phyloP scores from a whole-genome alignment of 2,113 vertebrate species.

The Anhinga rufa region DNA sequence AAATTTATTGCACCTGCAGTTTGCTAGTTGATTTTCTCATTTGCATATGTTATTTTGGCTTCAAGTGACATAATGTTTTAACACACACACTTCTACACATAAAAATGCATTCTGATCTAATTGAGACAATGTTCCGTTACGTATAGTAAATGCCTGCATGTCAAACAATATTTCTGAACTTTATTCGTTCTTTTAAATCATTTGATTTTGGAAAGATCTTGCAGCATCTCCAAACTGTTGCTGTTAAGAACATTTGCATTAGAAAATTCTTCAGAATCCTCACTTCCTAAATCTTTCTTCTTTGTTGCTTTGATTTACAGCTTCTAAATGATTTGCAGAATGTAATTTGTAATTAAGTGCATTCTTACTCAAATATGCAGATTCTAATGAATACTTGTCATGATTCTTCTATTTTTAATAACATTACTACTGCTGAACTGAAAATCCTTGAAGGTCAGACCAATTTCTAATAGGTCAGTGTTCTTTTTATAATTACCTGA shows the following conservation, averaged over 20 bases:
- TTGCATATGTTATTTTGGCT: neutral
- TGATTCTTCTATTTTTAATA: conserved; percentile 70
- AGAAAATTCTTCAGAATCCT: conserved; percentile 12
- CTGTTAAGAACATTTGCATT: neutral
- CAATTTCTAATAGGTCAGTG: conserved; percentile 66
- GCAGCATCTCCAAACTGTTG: neutral
- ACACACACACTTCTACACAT: neutral
- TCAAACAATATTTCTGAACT: neutral
- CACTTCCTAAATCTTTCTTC: conserved; percentile 24
- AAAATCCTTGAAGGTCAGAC: conserved; percentile 67
- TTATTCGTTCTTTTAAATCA: neutral
- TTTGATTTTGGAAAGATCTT: neutral
- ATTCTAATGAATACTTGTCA: conserved; percentile 69
- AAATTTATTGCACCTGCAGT: conserved; percentile 47
- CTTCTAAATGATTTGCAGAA: conserved; percentile 66
- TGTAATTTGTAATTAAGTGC: conserved; percentile 64
- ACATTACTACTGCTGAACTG: conserved; percentile 20
- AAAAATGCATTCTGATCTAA: neutral
- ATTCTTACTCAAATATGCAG: conserved; percentile 69
- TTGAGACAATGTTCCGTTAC: neutral
- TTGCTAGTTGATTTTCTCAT: neutral
- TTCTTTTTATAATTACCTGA: conserved; percentile 60
- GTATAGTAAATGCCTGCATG: neutral
- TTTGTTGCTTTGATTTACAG: conserved; percentile 61
- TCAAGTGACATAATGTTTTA: neutral